Evolutionary conservation across 2,888 invertebrate genomes (phyloP).

Genomic region (Mythimna impura): DNA sequence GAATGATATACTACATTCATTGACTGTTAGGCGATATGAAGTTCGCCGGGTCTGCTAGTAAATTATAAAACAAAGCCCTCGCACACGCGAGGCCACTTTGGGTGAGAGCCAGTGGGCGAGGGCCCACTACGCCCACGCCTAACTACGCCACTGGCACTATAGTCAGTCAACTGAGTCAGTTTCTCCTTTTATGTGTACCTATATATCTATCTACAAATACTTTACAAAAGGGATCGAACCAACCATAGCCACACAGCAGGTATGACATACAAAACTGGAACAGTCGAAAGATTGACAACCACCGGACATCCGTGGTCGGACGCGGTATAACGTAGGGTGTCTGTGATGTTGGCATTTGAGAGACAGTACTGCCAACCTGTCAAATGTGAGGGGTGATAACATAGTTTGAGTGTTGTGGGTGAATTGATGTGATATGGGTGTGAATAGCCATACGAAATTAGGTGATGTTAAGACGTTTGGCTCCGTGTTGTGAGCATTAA

Average conservation of each 20-base stretch:
- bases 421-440: constrained; percentile 27
- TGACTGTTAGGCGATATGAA: no score
- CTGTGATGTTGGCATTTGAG: constrained; percentile 48
- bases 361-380: constrained; percentile 45
- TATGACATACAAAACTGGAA: constrained; percentile 62
- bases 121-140: no score
- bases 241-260: constrained; percentile 18
- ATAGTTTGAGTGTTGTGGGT: constrained; percentile 20
- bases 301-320: constrained; percentile 72
- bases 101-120: no score
- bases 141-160: no score
- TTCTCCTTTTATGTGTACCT: no score
- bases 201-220: background rate
- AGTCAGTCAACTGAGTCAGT: no score
- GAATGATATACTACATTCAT: no score
- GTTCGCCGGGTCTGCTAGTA: no score
- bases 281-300: constrained; percentile 73
- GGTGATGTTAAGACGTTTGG: constrained; percentile 4
- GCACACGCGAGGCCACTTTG: no score
- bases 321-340: constrained; percentile 67
- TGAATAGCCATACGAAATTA: constrained; percentile 6
- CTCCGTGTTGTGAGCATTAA: background rate
- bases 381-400: constrained; percentile 34
- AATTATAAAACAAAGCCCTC: no score
- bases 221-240: constrained; percentile 42